Percentiles rank a stretch among this genome's conserved stretches.
Conservation (phyloP, 92 coral and sea anemone genomes). For the Blastomussa wellsi region DNA sequence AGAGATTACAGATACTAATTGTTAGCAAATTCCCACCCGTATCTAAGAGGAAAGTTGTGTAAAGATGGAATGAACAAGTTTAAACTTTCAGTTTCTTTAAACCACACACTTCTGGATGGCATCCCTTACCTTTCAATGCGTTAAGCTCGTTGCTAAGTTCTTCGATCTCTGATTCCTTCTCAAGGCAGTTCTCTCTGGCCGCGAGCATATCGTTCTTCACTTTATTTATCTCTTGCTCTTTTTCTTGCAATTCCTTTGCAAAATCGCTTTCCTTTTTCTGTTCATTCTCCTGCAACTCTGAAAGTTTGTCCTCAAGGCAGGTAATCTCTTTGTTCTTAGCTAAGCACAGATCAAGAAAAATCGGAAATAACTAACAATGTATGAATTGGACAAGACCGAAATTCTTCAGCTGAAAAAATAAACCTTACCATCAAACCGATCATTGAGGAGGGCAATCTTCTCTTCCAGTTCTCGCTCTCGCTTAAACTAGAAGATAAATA, state of each 20-base stretch:
- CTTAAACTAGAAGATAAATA: not conserved
- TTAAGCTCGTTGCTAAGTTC: conserved; percentile 8
- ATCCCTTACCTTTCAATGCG: conserved; percentile 14
- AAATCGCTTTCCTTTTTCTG: conserved; percentile 7
- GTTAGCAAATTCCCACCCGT: no score
- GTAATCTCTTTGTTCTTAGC: conserved; percentile 13
- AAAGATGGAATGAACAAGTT: no score
- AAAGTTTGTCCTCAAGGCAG: conserved; percentile 6
- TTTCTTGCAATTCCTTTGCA: conserved; percentile 13
- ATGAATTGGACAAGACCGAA: not conserved
- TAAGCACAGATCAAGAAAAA: not conserved
- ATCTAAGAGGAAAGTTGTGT: no score
- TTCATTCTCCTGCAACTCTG: not conserved
- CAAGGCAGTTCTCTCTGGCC: not conserved
- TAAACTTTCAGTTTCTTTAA: no score
- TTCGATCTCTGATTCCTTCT: conserved; percentile 7
- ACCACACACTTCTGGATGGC: no score
- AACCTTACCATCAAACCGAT: not conserved
- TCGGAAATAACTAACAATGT: not conserved
- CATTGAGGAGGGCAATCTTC: not conserved
- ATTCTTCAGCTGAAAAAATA: not conserved
- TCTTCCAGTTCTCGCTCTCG: conserved; percentile 2
- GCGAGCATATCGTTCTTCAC: not conserved
- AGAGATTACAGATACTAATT: no score
- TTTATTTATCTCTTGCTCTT: conserved; percentile 2